Percentiles rank a stretch among this genome's conserved stretches.
These are phyloP conservation scores for Listrodromus nycthemerus DNA, from an alignment of 2,888 invertebrate genomes.

Conservation along the genomic window DNA sequence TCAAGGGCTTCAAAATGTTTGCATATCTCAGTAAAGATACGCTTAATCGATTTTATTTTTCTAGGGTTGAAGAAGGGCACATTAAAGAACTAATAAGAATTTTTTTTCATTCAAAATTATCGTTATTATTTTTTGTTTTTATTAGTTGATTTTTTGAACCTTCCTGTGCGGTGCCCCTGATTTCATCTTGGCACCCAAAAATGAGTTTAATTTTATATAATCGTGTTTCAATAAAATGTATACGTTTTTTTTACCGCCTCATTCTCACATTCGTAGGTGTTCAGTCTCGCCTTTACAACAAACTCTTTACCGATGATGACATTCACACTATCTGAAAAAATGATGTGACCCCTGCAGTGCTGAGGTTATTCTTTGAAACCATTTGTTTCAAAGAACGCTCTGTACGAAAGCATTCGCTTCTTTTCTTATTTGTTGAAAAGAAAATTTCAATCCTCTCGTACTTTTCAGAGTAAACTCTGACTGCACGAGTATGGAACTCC, in stretches of 20 bases:
- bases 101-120: no score
- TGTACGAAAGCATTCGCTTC: background rate
- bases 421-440: background rate
- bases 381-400: background rate
- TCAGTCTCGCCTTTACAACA: background rate
- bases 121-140: no score
- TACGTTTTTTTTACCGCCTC: no score
- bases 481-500: slow-evolving; percentile 94
- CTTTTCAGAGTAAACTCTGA: slow-evolving; percentile 87
- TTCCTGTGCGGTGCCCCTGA: no score
- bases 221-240: background rate
- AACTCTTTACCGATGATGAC: slow-evolving; percentile 77
- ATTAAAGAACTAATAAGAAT: no score
- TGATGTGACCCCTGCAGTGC: slow-evolving; percentile 84
- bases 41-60: no score
- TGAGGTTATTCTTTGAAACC: slow-evolving; percentile 74
- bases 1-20: no score
- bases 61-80: no score
- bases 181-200: no score
- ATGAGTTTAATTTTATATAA: background rate
- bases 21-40: no score
- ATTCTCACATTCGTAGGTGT: no score
- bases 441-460: background rate
- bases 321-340: slow-evolving; percentile 77
- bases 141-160: no score